A percentile compares a stretch with the other conserved stretches of the same genome.
phyloP scores from a whole-genome alignment of 2,113 vertebrate species.

The Bagarius yarrelli region DNA sequence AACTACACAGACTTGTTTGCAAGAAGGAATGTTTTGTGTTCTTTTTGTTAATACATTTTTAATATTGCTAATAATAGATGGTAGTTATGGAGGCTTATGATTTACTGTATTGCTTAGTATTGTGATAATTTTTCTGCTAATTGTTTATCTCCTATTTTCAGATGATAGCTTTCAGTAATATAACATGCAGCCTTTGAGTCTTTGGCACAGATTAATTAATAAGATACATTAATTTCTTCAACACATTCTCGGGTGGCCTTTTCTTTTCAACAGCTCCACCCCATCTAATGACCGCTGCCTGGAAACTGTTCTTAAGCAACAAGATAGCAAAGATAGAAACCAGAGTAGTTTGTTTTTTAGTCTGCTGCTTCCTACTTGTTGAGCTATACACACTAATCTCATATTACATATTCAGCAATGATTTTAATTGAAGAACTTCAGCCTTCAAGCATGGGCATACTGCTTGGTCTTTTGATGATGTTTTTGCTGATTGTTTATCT shows the following conservation, averaged over 20 bases:
- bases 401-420: slow-evolving; percentile 8
- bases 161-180: not conserved
- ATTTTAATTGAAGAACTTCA: slow-evolving; percentile 34
- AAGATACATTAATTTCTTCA: not conserved
- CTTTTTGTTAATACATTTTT: too few relatives aligned
- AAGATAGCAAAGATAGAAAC: not conserved
- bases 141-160: slow-evolving; percentile 32
- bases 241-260: not conserved
- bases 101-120: slow-evolving; percentile 14
- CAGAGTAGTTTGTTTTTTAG: not conserved
- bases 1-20: too few relatives aligned
- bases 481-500: slow-evolving; percentile 41
- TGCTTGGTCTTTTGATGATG: slow-evolving; percentile 42
- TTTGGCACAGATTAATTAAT: not conserved
- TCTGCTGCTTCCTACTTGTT: not conserved
- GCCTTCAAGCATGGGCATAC: not conserved
- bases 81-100: too few relatives aligned
- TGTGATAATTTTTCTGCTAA: slow-evolving; percentile 30
- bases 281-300: not conserved
- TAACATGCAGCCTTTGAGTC: slow-evolving; percentile 48
- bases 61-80: too few relatives aligned
- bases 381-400: too few relatives aligned
- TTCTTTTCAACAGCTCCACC: not conserved
- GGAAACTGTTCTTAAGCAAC: not conserved
- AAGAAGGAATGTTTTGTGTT: too few relatives aligned